Conservation (phyloP, 2,888 invertebrate species). For the Lasioglossum marginatum region DNA sequence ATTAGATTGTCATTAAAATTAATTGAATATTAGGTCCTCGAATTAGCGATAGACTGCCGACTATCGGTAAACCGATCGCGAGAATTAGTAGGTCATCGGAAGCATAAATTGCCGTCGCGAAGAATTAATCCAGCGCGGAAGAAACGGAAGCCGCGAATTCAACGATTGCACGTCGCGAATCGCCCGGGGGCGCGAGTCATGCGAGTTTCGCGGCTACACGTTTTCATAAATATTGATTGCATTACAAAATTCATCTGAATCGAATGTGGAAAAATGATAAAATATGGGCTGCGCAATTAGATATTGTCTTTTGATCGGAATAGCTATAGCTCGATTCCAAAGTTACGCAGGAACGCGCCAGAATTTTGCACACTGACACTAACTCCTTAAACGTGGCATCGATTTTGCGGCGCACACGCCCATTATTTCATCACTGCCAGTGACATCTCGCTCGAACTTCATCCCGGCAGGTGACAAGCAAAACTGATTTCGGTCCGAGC, state of each 20-base stretch:
- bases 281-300: neutral
- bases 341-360: neutral
- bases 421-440: conserved; percentile 41
- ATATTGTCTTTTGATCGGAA: neutral
- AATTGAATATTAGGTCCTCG: neutral
- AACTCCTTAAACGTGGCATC: conserved; percentile 43
- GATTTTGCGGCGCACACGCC: conserved; percentile 43
- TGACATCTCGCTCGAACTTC: conserved; percentile 7
- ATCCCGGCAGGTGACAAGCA: neutral
- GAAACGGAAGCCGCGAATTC: conserved; percentile 11
- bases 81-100: conserved; percentile 11
- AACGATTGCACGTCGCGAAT: neutral
- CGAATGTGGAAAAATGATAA: neutral
- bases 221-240: neutral
- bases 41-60: neutral
- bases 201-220: neutral
- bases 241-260: neutral
- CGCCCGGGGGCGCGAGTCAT: neutral
- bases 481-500: neutral
- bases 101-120: neutral
- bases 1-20: neutral
- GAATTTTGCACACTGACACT: conserved; percentile 33
- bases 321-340: neutral
- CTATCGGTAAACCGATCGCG: neutral
- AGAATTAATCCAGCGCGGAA: conserved; percentile 8